Evolutionary conservation across 1,140 invertebrate genomes (phyloP), one percentile per base, ranked within the genome.

Genomic region (Microplitis demolitor): DNA sequence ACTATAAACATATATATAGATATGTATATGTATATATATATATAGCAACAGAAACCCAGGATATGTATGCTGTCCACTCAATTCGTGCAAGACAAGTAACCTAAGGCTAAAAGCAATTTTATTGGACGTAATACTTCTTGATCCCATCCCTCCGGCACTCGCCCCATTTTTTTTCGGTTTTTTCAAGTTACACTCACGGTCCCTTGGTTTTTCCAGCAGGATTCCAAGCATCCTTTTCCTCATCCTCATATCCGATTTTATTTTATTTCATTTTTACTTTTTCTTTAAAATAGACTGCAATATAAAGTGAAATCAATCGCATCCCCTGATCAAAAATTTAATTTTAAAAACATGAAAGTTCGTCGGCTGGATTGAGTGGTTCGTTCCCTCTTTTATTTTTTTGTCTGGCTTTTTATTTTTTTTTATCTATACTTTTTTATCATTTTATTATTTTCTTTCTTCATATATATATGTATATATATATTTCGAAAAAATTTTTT

Each of bases 51-150:
- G 62, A 11, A 45, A 8, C 39, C 39, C 39, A 3, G 39, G 8
- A 45, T 6, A 11, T 45, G 39, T 45, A 45, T 45, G 39, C 39
- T 45, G 39, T 45, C 39, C 39, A 45, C 39, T 45, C 39, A 45
- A 45, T 16, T 67, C 31, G 31, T 33, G 34, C 13, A 13, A 56
- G 66, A 66, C 31, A 71, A 54, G 51, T 64, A 68, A 54, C 70
- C 63, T 31, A 56, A 39, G 63, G 70, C 62, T 72, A 72, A 35
- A 66, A 53, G 9, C 16, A 35, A 72, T 66, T 72, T 72, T 72
- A 72, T 72, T 72, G 70, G 51, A 66, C 63, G 53, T 66, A 64
- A 72, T 72, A 72, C 63, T 72, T 31, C 8, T 35, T n/a, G 33
- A 31, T 64, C 9, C 4, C 16, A 4, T 64, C 34, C 37, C 11